These are phyloP conservation scores for Peromyscus californicus DNA, from an alignment of 2,113 vertebrate species.

Conservation along the genomic window DNA sequence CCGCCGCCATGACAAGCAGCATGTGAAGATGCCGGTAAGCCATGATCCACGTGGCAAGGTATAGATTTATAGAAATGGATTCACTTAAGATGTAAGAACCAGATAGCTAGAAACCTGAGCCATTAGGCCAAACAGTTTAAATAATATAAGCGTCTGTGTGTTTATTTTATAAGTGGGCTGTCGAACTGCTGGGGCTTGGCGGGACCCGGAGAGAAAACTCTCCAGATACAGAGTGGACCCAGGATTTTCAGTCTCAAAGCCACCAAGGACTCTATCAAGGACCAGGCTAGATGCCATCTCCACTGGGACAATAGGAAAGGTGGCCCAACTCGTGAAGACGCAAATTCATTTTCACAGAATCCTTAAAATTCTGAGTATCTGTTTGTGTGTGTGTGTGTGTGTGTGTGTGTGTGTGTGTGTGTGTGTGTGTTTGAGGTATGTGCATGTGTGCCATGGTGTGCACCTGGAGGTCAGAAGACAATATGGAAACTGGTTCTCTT, in stretches of 20 bases:
- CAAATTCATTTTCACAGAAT: not conserved
- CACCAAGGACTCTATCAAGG: not conserved
- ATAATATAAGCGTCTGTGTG: too few relatives aligned
- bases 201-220: too few relatives aligned
- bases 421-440: not conserved
- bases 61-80: too few relatives aligned
- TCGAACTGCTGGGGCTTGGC: too few relatives aligned
- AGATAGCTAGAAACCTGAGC: too few relatives aligned
- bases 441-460: not conserved
- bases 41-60: too few relatives aligned
- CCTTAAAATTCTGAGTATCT: not conserved
- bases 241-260: not conserved
- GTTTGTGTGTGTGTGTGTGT: not conserved
- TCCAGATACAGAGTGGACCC: not conserved
- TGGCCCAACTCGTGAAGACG: not conserved
- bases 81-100: too few relatives aligned
- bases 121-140: too few relatives aligned
- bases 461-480: not conserved
- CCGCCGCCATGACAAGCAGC: too few relatives aligned
- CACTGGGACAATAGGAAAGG: not conserved
- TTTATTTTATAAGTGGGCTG: too few relatives aligned
- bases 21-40: too few relatives aligned
- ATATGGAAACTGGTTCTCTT: not conserved
- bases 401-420: not conserved
- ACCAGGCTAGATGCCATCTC: not conserved